Conservation (phyloP, 2,888 invertebrate species). For the Temnothorax unifasciatus region DNA sequence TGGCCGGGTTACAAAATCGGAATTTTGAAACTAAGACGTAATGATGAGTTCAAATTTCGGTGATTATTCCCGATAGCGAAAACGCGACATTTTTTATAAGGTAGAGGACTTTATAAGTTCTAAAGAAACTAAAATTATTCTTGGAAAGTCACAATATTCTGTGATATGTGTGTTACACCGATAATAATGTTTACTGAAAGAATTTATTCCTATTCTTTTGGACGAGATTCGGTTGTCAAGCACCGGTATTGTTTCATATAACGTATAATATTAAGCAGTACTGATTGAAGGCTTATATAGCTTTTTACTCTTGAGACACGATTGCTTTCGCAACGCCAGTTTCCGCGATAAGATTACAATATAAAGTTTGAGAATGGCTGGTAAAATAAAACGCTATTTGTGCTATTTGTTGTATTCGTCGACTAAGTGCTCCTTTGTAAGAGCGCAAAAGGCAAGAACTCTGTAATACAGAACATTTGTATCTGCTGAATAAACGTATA, state of each 20-base stretch:
- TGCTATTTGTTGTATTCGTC: constrained; percentile 56
- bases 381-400: constrained; percentile 51
- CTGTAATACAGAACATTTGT: constrained; percentile 74
- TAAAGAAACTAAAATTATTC: constrained; percentile 2
- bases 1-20: neutral
- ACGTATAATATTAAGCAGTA: constrained; percentile 20
- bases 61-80: neutral
- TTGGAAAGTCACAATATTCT: constrained; percentile 62
- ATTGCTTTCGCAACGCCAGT: constrained; percentile 10
- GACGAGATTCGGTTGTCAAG: constrained; percentile 19
- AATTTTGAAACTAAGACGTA: neutral
- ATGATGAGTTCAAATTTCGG: neutral
- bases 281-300: constrained; percentile 27
- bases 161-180: constrained; percentile 61
- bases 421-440: constrained; percentile 59
- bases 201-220: constrained; percentile 23
- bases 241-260: constrained; percentile 29
- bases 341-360: constrained; percentile 56
- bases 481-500: constrained; percentile 75
- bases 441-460: constrained; percentile 51
- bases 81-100: constrained; percentile 1
- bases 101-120: neutral
- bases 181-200: constrained; percentile 23
- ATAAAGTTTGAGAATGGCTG: constrained; percentile 74
- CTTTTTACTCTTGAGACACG: constrained; percentile 7